These are phyloP conservation scores for Probosciger aterrimus DNA, from an alignment of 2,113 vertebrate genomes.

Conservation along the genomic window DNA sequence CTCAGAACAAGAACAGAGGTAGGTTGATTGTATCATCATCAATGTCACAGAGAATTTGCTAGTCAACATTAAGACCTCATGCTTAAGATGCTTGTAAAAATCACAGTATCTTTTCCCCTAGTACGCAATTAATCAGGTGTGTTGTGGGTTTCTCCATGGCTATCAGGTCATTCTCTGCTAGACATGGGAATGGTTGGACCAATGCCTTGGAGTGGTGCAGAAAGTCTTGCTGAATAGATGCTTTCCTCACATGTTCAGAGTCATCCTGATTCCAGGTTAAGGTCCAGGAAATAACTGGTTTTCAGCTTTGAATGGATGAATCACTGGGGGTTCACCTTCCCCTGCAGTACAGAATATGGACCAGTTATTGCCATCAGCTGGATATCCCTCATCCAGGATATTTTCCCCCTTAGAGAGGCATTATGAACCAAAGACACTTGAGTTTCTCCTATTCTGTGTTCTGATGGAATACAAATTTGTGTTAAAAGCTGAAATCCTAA, in stretches of 20 bases:
- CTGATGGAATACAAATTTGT: not conserved
- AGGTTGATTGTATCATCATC: not conserved
- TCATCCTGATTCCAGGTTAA: not conserved
- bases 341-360: not conserved
- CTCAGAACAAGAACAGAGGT: not conserved
- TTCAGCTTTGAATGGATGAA: not conserved
- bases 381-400: not conserved
- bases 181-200: not conserved
- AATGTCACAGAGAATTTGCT: not conserved
- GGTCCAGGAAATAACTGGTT: not conserved
- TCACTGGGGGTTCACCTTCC: not conserved
- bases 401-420: not conserved
- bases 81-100: not conserved
- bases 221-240: not conserved
- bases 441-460: not conserved
- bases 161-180: not conserved
- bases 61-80: not conserved
- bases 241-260: not conserved
- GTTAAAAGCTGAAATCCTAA: not conserved
- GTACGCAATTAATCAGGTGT: not conserved
- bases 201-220: not conserved
- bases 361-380: not conserved
- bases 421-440: not conserved
- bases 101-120: not conserved
- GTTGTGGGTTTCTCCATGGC: not conserved